A percentile compares a stretch with the other conserved stretches of the same genome.
phyloP scores from a whole-genome alignment of 2,113 vertebrate genomes.

The Haemorhous mexicanus region DNA sequence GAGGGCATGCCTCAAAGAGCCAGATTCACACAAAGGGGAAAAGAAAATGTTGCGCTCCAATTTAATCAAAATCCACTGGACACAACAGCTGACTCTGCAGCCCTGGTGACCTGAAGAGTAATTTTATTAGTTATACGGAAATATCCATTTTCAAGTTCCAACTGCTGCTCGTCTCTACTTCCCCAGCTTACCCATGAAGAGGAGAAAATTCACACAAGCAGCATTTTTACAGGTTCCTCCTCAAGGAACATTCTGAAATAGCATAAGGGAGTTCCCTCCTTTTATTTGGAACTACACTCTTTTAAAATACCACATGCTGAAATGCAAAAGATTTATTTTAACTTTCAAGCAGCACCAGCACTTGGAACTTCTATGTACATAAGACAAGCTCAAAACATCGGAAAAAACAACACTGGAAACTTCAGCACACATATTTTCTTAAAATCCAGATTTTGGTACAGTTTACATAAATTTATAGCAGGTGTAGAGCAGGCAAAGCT shows the following conservation, averaged over 20 bases:
- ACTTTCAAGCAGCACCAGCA: background rate
- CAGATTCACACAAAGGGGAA: conserved; percentile 1
- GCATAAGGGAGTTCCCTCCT: background rate
- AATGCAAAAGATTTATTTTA: background rate
- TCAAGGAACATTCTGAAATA: background rate
- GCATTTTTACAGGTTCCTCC: background rate
- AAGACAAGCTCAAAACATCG: background rate
- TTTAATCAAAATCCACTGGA: conserved; percentile 47
- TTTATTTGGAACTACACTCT: background rate
- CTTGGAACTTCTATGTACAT: background rate
- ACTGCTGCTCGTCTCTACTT: background rate
- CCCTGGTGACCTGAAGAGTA: background rate
- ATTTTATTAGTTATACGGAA: conserved; percentile 11
- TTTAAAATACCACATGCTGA: background rate
- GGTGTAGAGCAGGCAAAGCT: background rate
- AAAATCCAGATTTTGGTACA: background rate
- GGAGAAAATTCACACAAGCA: background rate
- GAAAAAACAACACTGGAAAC: background rate
- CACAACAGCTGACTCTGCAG: conserved; percentile 28
- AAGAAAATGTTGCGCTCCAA: background rate
- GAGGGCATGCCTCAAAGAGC: conserved; percentile 28
- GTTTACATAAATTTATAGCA: background rate
- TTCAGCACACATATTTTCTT: background rate
- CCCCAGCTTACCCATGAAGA: background rate
- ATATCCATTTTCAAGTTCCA: background rate